Evolutionary conservation across 2,888 invertebrate species (phyloP).

Genomic region (Carpatolechia fugitivella): DNA sequence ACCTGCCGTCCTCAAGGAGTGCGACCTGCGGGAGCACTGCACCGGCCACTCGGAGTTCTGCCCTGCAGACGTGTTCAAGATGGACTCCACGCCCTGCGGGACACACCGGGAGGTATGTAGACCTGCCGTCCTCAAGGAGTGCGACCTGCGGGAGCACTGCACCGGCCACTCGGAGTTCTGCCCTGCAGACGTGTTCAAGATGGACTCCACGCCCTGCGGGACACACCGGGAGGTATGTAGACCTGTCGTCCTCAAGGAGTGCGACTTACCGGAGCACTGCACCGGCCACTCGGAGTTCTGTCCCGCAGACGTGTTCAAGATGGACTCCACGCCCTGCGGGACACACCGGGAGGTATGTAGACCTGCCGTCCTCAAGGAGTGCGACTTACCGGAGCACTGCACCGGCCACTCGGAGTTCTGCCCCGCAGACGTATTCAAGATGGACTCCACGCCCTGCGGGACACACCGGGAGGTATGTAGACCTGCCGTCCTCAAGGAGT

Average conservation of each 20-base stretch:
- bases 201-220: conserved; percentile 92
- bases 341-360: conserved; percentile 78
- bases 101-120: conserved; percentile 78
- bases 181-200: conserved; percentile 92
- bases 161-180: conserved; percentile 96
- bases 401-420: conserved; percentile 96
- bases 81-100: conserved; percentile 92
- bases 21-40: conserved; percentile 97
- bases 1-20: conserved; percentile 90
- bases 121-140: conserved; percentile 90
- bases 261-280: conserved; percentile 97
- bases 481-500: conserved; percentile 89
- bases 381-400: conserved; percentile 97
- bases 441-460: conserved; percentile 92
- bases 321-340: conserved; percentile 92
- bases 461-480: conserved; percentile 88
- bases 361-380: conserved; percentile 90
- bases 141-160: conserved; percentile 97
- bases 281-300: conserved; percentile 96
- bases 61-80: conserved; percentile 92
- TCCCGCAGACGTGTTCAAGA: conserved; percentile 92
- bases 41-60: conserved; percentile 96
- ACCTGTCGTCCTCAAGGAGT: conserved; percentile 90
- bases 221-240: conserved; percentile 81
- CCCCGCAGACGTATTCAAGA: conserved; percentile 92